A percentile compares a stretch with the other conserved stretches of the same genome.
phyloP scores from a whole-genome alignment of 1,140 invertebrate genomes.

The Euwallacea fornicatus region DNA sequence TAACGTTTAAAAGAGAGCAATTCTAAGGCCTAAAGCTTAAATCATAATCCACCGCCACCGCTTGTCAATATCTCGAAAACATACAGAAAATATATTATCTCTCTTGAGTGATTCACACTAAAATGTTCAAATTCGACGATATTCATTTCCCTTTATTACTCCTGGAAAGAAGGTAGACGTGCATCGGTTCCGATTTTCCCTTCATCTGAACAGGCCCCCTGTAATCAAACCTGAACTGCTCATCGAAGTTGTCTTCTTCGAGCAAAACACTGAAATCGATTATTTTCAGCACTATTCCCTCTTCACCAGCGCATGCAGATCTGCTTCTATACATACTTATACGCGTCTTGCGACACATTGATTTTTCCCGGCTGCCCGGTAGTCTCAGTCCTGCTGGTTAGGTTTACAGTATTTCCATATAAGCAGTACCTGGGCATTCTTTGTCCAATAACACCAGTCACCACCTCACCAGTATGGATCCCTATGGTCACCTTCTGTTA shows the following conservation, averaged over 20 bases:
- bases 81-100: too few relatives aligned
- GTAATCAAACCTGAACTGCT: conserved; percentile 83
- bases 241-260: conserved; percentile 80
- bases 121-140: too few relatives aligned
- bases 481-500: conserved; percentile 90
- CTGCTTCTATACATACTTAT: conserved; percentile 67
- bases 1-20: too few relatives aligned
- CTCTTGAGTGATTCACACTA: too few relatives aligned
- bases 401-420: conserved; percentile 95
- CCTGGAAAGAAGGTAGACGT: conserved; percentile 87
- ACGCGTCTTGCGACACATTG: conserved; percentile 92
- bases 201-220: conserved; percentile 83
- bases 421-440: conserved; percentile 97
- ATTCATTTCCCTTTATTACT: not conserved
- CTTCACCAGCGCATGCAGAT: not conserved
- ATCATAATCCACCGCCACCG: too few relatives aligned
- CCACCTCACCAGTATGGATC: conserved; percentile 94
- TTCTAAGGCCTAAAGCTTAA: too few relatives aligned
- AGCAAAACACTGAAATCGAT: conserved; percentile 70
- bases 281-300: conserved; percentile 9
- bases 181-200: conserved; percentile 92
- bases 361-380: conserved; percentile 89
- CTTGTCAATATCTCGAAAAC: too few relatives aligned
- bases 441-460: conserved; percentile 95
- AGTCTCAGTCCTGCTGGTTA: conserved; percentile 93